Conservation (phyloP, 2,888 invertebrate genomes). For the Agrotis ipsilon region DNA sequence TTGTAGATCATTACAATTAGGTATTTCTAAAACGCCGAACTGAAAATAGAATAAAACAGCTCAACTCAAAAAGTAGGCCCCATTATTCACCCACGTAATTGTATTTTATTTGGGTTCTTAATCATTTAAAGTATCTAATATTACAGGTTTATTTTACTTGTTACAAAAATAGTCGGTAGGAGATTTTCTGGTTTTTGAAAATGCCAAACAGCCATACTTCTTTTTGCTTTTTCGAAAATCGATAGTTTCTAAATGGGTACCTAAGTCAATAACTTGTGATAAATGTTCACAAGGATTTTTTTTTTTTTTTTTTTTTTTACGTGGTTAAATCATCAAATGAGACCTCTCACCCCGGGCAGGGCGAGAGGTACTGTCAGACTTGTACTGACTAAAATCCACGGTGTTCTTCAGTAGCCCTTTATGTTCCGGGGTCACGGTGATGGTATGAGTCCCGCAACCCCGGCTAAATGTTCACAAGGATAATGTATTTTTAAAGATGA, state of each 20-base stretch:
- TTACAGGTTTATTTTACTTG: not conserved
- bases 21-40: not conserved
- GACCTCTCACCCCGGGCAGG: no score
- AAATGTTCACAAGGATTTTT: no score
- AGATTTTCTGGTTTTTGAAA: not conserved
- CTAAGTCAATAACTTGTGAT: no score
- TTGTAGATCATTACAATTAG: no score
- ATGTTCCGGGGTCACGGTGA: no score
- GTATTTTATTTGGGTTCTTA: not conserved
- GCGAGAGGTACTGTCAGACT: no score
- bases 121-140: not conserved
- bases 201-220: not conserved
- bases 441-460: no score
- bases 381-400: no score
- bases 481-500: not conserved
- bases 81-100: not conserved
- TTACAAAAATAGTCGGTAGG: not conserved
- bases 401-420: no score
- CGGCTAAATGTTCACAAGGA: not conserved
- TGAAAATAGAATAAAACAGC: not conserved
- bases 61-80: not conserved
- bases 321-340: no score
- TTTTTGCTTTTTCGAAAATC: not conserved
- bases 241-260: not conserved
- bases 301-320: no score